These are phyloP conservation scores for Drosophila simulans DNA, from an alignment of 1,140 invertebrate species.

Conservation along the genomic window DNA sequence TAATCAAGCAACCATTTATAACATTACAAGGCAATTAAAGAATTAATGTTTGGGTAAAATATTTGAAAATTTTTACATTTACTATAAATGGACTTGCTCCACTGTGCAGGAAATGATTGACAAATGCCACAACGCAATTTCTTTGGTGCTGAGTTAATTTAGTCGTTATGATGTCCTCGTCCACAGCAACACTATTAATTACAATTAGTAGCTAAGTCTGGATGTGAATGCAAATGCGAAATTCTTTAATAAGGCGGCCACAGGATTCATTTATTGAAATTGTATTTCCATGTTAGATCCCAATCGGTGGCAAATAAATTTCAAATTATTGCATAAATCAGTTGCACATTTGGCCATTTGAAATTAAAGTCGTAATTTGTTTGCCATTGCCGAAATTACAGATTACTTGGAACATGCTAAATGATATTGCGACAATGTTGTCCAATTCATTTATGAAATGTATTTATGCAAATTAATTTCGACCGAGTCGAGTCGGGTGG, in stretches of 20 bases:
- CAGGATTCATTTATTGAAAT: slow-evolving; percentile 9
- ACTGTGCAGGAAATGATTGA: not conserved
- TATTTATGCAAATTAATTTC: slow-evolving; percentile 46
- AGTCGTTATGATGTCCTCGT: not conserved
- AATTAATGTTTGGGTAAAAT: too few species aligned
- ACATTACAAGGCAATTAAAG: too few species aligned
- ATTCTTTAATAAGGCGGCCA: slow-evolving; percentile 9
- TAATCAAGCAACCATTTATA: too few species aligned
- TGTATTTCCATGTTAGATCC: slow-evolving; percentile 24
- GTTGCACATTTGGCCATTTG: slow-evolving; percentile 26
- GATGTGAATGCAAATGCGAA: slow-evolving; percentile 1
- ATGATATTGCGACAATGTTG: slow-evolving; percentile 19
- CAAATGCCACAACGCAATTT: slow-evolving; percentile 5
- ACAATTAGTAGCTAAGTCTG: slow-evolving; percentile 3
- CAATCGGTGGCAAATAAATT: slow-evolving; percentile 8
- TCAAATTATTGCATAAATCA: slow-evolving; percentile 40
- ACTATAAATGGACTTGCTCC: too few species aligned
- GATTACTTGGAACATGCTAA: slow-evolving; percentile 1
- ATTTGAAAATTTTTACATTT: too few species aligned
- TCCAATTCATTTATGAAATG: slow-evolving; percentile 33
- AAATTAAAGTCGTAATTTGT: slow-evolving; percentile 29
- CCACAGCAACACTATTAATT: slow-evolving; percentile 20
- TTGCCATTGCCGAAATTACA: slow-evolving; percentile 22
- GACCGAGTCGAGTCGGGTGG: not conserved
- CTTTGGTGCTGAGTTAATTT: slow-evolving; percentile 3